A percentile compares a stretch with the other conserved stretches of the same genome.
These are phyloP conservation scores for Sitobion miscanthi DNA, from an alignment of 1,140 invertebrate species.

Conservation along the genomic window DNA sequence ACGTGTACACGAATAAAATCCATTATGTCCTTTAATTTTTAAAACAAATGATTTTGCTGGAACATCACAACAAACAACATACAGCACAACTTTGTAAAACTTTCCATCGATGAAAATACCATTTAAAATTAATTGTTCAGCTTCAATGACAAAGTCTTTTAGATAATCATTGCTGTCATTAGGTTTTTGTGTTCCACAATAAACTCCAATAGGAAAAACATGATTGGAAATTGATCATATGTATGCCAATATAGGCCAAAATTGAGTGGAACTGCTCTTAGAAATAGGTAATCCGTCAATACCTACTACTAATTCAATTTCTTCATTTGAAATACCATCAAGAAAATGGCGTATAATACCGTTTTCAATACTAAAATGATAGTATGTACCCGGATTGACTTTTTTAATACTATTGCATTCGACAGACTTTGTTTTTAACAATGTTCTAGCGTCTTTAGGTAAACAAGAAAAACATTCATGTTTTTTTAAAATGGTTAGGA, in stretches of 20 bases:
- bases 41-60: slow-evolving; percentile 60
- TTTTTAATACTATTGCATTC: not conserved
- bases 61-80: slow-evolving; percentile 60
- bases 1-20: slow-evolving; percentile 58
- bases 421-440: slow-evolving; percentile 1
- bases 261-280: slow-evolving; percentile 28
- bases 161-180: slow-evolving; percentile 58
- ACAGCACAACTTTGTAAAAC: slow-evolving; percentile 52
- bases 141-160: slow-evolving; percentile 59
- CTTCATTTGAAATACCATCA: slow-evolving; percentile 13
- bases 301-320: not conserved
- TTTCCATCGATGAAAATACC: slow-evolving; percentile 54
- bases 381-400: slow-evolving; percentile 52
- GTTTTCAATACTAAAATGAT: slow-evolving; percentile 57
- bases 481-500: not conserved
- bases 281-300: slow-evolving; percentile 40
- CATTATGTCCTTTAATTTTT: slow-evolving; percentile 58
- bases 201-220: slow-evolving; percentile 58
- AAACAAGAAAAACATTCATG: slow-evolving; percentile 20
- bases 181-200: slow-evolving; percentile 60
- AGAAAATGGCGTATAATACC: slow-evolving; percentile 17
- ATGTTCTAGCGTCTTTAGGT: not conserved
- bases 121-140: slow-evolving; percentile 53
- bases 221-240: not conserved
- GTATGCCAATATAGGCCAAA: slow-evolving; percentile 32